Evolutionary conservation across 2,113 vertebrate genomes (phyloP).

Genomic region (Eulemur rufifrons): DNA sequence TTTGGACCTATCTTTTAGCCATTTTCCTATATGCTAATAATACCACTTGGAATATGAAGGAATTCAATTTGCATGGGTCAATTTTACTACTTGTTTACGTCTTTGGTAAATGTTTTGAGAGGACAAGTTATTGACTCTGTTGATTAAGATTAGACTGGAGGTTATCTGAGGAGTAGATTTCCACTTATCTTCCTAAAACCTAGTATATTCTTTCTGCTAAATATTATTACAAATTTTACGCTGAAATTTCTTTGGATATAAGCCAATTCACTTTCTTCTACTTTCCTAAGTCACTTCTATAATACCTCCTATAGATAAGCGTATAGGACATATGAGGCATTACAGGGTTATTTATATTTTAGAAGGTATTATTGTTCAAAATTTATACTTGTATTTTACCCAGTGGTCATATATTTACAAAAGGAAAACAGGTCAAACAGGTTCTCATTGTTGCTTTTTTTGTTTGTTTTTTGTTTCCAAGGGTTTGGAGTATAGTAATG

Average conservation of each 20-base stretch:
- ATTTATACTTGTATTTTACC: background rate
- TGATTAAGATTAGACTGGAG: background rate
- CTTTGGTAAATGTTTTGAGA: constrained; percentile 6
- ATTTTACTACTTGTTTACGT: constrained; percentile 36
- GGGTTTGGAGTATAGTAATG: background rate
- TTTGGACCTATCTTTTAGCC: background rate
- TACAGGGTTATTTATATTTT: constrained; percentile 28
- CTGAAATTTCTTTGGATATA: constrained; percentile 40
- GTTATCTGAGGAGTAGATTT: constrained; percentile 10
- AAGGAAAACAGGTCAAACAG: constrained; percentile 39
- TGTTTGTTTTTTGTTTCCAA: background rate
- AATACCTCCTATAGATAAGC: background rate
- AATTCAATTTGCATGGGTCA: constrained; percentile 13
- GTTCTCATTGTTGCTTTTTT: background rate
- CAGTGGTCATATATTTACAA: background rate
- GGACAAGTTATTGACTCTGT: background rate
- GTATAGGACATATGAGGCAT: background rate
- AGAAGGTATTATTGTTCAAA: constrained; percentile 25
- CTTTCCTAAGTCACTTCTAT: constrained; percentile 8
- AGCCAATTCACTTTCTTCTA: background rate
- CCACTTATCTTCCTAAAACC: background rate
- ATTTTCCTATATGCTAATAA: constrained; percentile 10
- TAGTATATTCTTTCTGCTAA: constrained; percentile 30
- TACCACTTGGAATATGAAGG: background rate
- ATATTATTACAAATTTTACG: background rate